Conservation (phyloP, 1,140 invertebrate species). For the Pachypeltis micranthus region DNA sequence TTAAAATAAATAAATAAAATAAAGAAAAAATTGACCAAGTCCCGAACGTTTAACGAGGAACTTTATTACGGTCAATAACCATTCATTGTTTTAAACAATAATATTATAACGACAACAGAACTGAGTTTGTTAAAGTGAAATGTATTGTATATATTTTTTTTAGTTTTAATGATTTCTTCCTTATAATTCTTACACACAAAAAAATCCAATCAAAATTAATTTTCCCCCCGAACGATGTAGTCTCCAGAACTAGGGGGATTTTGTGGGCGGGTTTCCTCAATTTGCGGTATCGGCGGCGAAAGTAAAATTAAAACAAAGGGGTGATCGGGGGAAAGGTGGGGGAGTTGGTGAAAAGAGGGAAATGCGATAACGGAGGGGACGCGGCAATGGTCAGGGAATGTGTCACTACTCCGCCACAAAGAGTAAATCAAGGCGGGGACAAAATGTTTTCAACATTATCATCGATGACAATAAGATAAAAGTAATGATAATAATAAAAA, state of each 20-base stretch:
- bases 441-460: too few species aligned
- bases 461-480: slow-evolving; percentile 4
- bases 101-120: slow-evolving; percentile 25
- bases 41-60: slow-evolving; percentile 27
- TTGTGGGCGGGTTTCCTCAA: too few species aligned
- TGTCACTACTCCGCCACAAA: too few species aligned
- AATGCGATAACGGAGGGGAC: too few species aligned
- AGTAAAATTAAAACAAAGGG: too few species aligned
- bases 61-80: slow-evolving; percentile 26
- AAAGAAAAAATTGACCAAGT: slow-evolving; percentile 25
- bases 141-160: slow-evolving; percentile 6
- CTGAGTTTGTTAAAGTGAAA: background rate
- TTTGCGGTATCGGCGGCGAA: too few species aligned
- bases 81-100: slow-evolving; percentile 29
- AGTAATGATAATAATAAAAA: background rate
- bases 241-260: slow-evolving; percentile 41
- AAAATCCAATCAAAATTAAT: slow-evolving; percentile 21
- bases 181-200: too few species aligned
- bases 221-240: slow-evolving; percentile 39
- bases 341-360: too few species aligned
- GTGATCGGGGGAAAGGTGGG: too few species aligned
- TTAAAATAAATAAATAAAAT: slow-evolving; percentile 26
- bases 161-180: too few species aligned
- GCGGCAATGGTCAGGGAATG: too few species aligned
- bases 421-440: too few species aligned